Evolutionary conservation across 2,113 vertebrate genomes (phyloP), one percentile per base, ranked within the genome.

Genomic region (Coptodon rendalli): DNA sequence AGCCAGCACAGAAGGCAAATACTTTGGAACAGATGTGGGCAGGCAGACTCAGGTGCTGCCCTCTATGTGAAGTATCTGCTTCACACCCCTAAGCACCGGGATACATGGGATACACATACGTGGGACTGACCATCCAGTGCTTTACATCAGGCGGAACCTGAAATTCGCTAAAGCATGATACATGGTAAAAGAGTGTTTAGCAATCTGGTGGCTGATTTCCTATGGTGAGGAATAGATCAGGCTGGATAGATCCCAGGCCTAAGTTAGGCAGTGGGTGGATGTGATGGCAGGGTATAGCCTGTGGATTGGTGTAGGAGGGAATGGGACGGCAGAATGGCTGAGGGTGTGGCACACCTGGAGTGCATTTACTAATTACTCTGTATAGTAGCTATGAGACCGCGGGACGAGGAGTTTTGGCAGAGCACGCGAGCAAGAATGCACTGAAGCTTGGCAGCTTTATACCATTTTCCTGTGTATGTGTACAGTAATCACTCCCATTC

Each of bases 281-380:
- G 66, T 43, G 8, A 43, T 1, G 22, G 66, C 22, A 0, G 66
- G 19, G 11, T 22, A 40, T 0, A 1, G 16, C 3, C 36, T 40
- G 36, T 68, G 66, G 66, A 24, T 73, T 73, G 40, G 68, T 11
- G 68, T 5, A 27, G 68, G 40, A 0, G 68, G 13, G 68, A 3
- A 6, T 43, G 68, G 22, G 22, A 45, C 0, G 9, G 40, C 68
- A 73, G 22, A 27, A 17, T 1, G 63, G 7, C 7, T 43, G 66
- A 71, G 66, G 63, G 36, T 1, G 66, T 71, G 66, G n/a, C 36
- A 71, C 66, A 71, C 66, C n/a, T 40, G 66, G 66, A 40, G 36
- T 24, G 66, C 36, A 71, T 71, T 71, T 71, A 24, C 66, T 24
- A 24, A 71, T 71, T 71, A 16, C 66, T 24, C 68, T 66, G 34